These are phyloP conservation scores for Cynopterus brachyotis DNA, from an alignment of 2,113 vertebrate species.

Conservation along the genomic window DNA sequence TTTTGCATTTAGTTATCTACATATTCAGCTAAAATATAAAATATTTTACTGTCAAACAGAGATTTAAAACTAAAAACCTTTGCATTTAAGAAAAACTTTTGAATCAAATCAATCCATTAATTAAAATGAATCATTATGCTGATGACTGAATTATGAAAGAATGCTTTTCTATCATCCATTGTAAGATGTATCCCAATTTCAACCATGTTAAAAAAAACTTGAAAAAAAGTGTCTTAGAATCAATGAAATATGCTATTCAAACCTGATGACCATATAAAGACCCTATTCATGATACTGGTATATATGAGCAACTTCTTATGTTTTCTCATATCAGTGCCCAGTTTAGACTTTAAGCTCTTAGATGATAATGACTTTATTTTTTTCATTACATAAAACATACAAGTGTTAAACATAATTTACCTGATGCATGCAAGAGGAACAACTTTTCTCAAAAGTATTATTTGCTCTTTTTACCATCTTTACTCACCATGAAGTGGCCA, in stretches of 20 bases:
- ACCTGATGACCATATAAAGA: background rate
- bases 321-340: background rate
- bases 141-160: background rate
- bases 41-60: background rate
- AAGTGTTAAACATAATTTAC: background rate
- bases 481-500: slow-evolving; percentile 96
- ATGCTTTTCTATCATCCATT: background rate
- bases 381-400: background rate
- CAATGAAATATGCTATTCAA: background rate
- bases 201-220: slow-evolving; percentile 35
- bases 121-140: slow-evolving; percentile 5
- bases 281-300: background rate
- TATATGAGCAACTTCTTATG: background rate
- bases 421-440: slow-evolving; percentile 3
- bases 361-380: background rate
- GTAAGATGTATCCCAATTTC: background rate
- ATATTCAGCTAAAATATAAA: slow-evolving; percentile 32
- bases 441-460: background rate
- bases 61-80: slow-evolving; percentile 28
- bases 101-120: background rate
- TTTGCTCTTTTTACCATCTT: background rate
- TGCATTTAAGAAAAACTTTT: background rate
- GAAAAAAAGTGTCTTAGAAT: background rate
- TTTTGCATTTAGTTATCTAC: background rate
- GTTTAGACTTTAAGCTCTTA: background rate